Conservation (phyloP, 2,888 invertebrate species). For the Xylocampa areola region DNA sequence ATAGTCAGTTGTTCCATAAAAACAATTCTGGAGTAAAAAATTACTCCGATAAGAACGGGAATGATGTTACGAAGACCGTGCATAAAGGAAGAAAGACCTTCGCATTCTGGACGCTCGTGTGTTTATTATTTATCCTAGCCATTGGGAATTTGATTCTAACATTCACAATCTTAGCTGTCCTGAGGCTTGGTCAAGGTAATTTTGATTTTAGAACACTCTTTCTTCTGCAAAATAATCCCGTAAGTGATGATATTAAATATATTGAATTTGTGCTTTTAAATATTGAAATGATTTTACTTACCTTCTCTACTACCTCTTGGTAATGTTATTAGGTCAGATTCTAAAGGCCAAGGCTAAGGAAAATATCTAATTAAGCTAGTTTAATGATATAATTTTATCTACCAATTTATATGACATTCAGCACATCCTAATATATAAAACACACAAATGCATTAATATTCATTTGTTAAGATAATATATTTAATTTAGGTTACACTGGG, state of each 20-base stretch:
- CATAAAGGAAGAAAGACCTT: constrained; percentile 90
- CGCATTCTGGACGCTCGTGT: constrained; percentile 94
- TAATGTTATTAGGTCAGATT: background rate
- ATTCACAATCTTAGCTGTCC: constrained; percentile 94
- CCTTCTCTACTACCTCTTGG: too few relatives aligned
- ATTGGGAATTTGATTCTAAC: constrained; percentile 95
- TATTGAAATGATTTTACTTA: too few relatives aligned
- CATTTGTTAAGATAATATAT: too few relatives aligned
- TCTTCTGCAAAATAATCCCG: too few relatives aligned
- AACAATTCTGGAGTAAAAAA: constrained; percentile 72
- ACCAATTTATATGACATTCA: too few relatives aligned
- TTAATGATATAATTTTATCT: too few relatives aligned
- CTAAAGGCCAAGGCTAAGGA: background rate
- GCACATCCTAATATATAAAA: too few relatives aligned
- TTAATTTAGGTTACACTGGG: too few relatives aligned
- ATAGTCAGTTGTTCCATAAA: constrained; percentile 72
- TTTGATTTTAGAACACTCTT: background rate
- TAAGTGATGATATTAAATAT: too few relatives aligned
- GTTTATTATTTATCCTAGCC: constrained; percentile 92
- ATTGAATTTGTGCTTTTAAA: too few relatives aligned
- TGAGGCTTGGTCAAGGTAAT: constrained; percentile 92
- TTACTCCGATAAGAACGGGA: constrained; percentile 85
- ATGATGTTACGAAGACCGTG: constrained; percentile 79
- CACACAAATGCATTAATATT: too few relatives aligned
- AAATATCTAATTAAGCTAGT: too few relatives aligned